These are phyloP conservation scores for Nanorana parkeri DNA, from an alignment of 2,113 vertebrate species.

Conservation along the genomic window DNA sequence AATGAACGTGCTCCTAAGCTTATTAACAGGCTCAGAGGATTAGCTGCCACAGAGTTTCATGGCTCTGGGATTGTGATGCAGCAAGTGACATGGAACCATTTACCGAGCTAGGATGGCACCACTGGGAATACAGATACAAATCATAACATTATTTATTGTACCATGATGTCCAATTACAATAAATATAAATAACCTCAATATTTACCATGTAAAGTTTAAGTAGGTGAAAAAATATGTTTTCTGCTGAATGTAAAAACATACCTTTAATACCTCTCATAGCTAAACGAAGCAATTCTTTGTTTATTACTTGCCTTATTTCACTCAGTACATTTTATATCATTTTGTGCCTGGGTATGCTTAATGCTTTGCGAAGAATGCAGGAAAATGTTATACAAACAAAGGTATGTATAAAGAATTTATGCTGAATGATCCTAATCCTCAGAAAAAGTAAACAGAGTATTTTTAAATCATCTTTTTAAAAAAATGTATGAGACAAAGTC, in stretches of 20 bases:
- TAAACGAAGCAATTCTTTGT: no score
- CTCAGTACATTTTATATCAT: no score
- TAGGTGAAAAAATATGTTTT: not conserved
- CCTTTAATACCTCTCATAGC: no score
- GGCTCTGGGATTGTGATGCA: slow-evolving; percentile 84
- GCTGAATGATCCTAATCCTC: no score
- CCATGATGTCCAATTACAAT: slow-evolving; percentile 59
- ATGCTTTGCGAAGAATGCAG: no score
- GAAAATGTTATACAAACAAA: no score
- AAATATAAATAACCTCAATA: slow-evolving; percentile 62
- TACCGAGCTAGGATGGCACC: slow-evolving; percentile 72
- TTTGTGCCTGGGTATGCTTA: no score
- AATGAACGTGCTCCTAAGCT: slow-evolving; percentile 86
- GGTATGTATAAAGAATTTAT: no score
- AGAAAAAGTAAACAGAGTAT: no score
- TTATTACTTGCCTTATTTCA: no score
- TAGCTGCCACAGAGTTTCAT: slow-evolving; percentile 81
- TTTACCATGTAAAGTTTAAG: slow-evolving; percentile 10
- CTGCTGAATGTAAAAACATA: not conserved
- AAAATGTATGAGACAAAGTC: no score
- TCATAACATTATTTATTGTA: slow-evolving; percentile 74
- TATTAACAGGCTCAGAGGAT: slow-evolving; percentile 89
- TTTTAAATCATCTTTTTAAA: no score
- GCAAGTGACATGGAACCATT: slow-evolving; percentile 82
- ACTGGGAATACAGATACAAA: slow-evolving; percentile 78